A percentile compares a stretch with the other conserved stretches of the same genome.
Evolutionary conservation across 2,888 invertebrate genomes (phyloP).

Genomic region (Cheilosia grossa): DNA sequence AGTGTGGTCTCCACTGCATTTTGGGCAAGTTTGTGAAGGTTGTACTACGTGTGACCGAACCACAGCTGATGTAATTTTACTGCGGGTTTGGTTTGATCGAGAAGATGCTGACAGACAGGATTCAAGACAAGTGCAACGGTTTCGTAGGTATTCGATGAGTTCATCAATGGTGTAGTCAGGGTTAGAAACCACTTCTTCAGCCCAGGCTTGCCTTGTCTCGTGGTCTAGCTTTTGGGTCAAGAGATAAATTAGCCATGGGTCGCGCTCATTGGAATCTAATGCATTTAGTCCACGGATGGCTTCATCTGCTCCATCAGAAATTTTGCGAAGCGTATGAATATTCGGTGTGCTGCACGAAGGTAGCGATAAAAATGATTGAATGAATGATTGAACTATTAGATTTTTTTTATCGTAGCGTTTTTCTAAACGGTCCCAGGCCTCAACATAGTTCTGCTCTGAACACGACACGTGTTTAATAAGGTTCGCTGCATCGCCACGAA

Average conservation of each 20-base stretch:
- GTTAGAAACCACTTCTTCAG: background rate
- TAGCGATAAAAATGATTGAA: background rate
- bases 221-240: background rate
- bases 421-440: conserved; percentile 4
- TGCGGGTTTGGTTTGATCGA: background rate
- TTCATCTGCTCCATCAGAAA: background rate
- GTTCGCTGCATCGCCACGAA: background rate
- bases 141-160: background rate
- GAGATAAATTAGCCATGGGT: background rate
- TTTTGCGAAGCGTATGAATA: background rate
- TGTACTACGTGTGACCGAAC: background rate
- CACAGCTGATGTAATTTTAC: background rate
- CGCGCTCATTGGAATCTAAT: background rate
- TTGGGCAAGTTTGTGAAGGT: background rate
- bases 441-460: conserved; percentile 1
- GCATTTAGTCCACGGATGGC: background rate
- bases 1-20: conserved; percentile 9
- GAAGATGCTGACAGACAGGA: background rate
- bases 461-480: background rate
- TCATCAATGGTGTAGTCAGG: background rate
- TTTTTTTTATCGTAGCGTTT: background rate
- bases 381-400: background rate
- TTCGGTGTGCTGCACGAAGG: background rate
- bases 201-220: background rate
- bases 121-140: background rate